Conservation (phyloP, 2,113 vertebrate species). For the Elaphurus davidianus region DNA sequence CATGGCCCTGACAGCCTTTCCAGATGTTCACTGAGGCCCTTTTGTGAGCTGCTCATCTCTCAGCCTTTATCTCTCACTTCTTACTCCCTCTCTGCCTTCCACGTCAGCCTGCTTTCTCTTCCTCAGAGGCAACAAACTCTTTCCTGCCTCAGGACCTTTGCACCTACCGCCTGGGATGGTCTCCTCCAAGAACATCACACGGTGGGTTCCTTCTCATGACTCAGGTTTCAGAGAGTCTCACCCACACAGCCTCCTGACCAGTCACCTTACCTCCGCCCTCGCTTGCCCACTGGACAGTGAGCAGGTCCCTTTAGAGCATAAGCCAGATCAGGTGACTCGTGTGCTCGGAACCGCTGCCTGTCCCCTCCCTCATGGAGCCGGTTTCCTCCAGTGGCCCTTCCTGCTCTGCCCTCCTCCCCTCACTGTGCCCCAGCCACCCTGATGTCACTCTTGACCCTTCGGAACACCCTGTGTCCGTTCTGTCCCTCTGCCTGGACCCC, state of each 20-base stretch:
- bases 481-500: background rate
- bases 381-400: background rate
- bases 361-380: accelerated
- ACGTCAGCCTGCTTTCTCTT: background rate
- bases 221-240: background rate
- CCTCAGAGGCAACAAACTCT: background rate
- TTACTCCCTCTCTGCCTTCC: background rate
- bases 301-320: background rate
- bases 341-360: background rate
- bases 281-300: background rate
- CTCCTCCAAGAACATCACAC: background rate
- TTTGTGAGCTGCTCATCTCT: background rate
- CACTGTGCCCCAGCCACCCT: background rate
- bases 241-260: background rate
- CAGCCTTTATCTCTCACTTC: background rate
- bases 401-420: background rate
- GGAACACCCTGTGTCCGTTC: accelerated
- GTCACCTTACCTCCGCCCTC: background rate
- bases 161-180: background rate
- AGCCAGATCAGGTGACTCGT: background rate
- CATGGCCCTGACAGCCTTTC: background rate
- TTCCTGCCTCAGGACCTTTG: background rate
- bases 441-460: background rate
- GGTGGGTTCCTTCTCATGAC: background rate
- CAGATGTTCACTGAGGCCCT: background rate